Base-by-base conservation (phyloP, 2,888 invertebrate species). In the Lacanobia wlatinum region DNA sequence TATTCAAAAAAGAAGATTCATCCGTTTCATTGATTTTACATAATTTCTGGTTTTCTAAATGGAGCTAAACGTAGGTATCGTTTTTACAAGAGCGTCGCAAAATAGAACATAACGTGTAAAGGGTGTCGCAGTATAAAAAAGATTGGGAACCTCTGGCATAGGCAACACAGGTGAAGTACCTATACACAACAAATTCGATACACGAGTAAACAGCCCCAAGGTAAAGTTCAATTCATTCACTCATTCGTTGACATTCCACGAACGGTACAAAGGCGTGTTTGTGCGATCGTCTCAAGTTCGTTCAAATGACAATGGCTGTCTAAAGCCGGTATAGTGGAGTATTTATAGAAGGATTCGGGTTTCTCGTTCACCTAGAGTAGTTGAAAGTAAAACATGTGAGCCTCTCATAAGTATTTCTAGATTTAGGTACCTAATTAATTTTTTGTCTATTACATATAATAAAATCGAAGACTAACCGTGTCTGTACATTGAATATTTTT, bases 241-340 rank as follows among this genome's bases (percentile, higher is more conserved):
- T 52, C 43, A 63, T 46, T 58, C 70, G 28, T 8, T 52, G 43
- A 23, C 52, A 48, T 64, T 18, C 40, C 50, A 7, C 23, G n/a
- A 61, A 50, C 23, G 28, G 38, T 40, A 73, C 68, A 72, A 78
- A 69, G 68, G 18, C 34, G 16, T 56, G 28, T 65, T 68, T 77
- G 78, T 56, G 46, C 18, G 28, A 12, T 38, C 8, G 38, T 56
- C 78, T 62, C n/a, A n/a, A 67, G 63, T 72, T 68, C 67, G 52
- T 65, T 65, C 64, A 68, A 53, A 64, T 71, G 52, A 77, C 67
- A 77, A 68, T 61, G 56, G 56, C 8, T 9, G 34, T 53, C 18
- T 55, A 46, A 7, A 28, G 23, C 12, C 23, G 14, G 40, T 38
- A 63, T 43, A 59, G 50, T n/a, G 18, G 28, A 23, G 18, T 38